Percentiles rank a stretch among this genome's conserved stretches.
These are phyloP conservation scores for Atta colombica DNA, from an alignment of 1,140 invertebrate species.

Conservation along the genomic window DNA sequence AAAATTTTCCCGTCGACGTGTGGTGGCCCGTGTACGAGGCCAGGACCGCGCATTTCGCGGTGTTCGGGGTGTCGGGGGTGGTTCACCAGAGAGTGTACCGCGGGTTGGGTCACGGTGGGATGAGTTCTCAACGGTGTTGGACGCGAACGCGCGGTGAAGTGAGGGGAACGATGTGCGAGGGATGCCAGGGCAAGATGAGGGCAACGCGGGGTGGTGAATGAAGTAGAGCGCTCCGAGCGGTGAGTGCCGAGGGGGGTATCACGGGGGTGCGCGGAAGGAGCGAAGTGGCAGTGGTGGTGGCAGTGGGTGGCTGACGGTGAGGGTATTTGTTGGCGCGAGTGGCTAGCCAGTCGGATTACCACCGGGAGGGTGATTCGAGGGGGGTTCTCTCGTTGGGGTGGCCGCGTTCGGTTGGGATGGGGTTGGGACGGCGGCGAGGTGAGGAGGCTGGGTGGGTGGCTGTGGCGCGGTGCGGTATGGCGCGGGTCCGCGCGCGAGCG, in stretches of 20 bases:
- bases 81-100: conserved; percentile 85
- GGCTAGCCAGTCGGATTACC: conserved; percentile 87
- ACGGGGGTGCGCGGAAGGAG: conserved; percentile 57
- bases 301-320: conserved; percentile 83
- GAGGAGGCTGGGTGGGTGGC: conserved; percentile 60
- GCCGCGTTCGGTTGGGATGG: conserved; percentile 61
- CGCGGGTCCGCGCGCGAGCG: conserved; percentile 68
- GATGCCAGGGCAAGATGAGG: conserved; percentile 17
- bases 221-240: conserved; percentile 51
- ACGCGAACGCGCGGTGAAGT: conserved; percentile 67
- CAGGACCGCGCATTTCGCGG: conserved; percentile 82
- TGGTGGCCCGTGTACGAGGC: conserved; percentile 79
- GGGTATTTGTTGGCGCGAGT: conserved; percentile 86
- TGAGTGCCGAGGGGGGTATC: conserved; percentile 43
- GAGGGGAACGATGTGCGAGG: conserved; percentile 19
- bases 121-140: conserved; percentile 70
- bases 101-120: conserved; percentile 78
- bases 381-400: conserved; percentile 71
- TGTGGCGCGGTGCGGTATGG: conserved; percentile 58
- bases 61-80: conserved; percentile 85
- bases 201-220: conserved; percentile 1
- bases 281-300: conserved; percentile 76
- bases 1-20: conserved; percentile 83
- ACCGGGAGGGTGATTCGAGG: conserved; percentile 77
- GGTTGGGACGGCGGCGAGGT: conserved; percentile 39